Evolutionary conservation across 2,113 vertebrate genomes (phyloP).

Genomic region (Nannospalax galili): DNA sequence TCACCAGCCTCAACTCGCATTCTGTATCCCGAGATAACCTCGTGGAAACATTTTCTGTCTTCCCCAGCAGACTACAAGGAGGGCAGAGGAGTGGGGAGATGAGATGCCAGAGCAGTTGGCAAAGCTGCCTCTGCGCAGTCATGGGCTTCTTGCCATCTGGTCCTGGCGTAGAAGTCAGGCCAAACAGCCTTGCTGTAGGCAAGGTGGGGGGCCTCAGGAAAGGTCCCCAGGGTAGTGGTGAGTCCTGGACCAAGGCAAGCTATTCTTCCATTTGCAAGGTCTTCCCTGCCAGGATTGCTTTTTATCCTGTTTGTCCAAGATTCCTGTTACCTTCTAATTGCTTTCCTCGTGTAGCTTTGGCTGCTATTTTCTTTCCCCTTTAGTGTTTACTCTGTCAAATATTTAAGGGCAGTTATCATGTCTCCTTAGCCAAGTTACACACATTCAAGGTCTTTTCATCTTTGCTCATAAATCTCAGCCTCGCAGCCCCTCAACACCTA

Average conservation of each 20-base stretch:
- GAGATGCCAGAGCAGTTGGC: background rate
- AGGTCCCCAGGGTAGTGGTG: background rate
- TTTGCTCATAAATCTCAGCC: conserved; percentile 76
- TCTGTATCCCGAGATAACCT: conserved; percentile 37
- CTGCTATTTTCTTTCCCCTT: conserved; percentile 67
- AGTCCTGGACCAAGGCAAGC: background rate
- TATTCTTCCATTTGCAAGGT: background rate
- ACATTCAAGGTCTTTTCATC: conserved; percentile 67
- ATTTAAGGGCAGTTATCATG: conserved; percentile 76
- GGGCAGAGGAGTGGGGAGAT: background rate
- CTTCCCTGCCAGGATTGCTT: conserved; percentile 39
- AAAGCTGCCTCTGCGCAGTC: background rate
- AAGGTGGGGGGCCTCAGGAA: background rate
- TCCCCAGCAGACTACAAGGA: background rate
- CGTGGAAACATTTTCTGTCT: background rate
- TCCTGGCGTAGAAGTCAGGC: background rate
- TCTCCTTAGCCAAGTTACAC: conserved; percentile 76
- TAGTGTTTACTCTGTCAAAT: conserved; percentile 70
- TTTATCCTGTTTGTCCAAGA: conserved; percentile 64
- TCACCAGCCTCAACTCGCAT: background rate
- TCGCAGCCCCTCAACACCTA: conserved; percentile 74
- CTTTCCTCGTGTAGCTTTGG: conserved; percentile 50
- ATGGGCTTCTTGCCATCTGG: background rate
- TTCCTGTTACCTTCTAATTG: conserved; percentile 61
- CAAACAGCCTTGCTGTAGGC: background rate